A percentile compares a stretch with the other conserved stretches of the same genome.
Conservation (phyloP, 1,140 invertebrate genomes). For the Chymomyza costata region DNA sequence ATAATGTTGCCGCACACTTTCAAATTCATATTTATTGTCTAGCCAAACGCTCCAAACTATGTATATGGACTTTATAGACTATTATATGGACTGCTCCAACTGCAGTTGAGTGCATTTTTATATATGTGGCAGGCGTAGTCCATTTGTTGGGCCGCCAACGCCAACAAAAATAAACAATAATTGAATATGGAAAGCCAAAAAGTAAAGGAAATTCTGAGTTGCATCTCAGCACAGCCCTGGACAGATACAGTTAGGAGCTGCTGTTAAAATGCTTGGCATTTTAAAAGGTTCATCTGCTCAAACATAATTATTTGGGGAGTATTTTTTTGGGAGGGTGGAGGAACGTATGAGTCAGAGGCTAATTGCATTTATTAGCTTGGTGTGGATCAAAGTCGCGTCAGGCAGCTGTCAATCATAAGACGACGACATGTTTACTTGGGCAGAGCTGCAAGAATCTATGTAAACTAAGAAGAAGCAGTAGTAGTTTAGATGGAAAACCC, state of each 20-base stretch:
- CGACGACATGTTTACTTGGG: constrained; percentile 65
- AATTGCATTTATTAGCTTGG: constrained; percentile 69
- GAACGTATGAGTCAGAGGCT: constrained; percentile 40
- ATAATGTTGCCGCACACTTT: constrained; percentile 38
- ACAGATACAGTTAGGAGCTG: constrained; percentile 2
- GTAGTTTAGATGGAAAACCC: too few relatives aligned
- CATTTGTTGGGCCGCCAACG: constrained; percentile 48
- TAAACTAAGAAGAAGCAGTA: too few relatives aligned
- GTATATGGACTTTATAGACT: too few relatives aligned
- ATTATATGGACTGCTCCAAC: too few relatives aligned
- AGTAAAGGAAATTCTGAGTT: constrained; percentile 22
- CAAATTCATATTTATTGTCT: constrained; percentile 74
- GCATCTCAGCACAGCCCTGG: constrained; percentile 21
- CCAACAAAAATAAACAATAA: constrained; percentile 72
- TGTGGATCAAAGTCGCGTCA: constrained; percentile 6
- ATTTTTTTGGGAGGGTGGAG: constrained; percentile 51
- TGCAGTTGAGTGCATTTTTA: constrained; percentile 70
- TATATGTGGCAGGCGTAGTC: constrained; percentile 52
- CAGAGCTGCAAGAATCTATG: constrained; percentile 36
- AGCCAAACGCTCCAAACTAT: constrained; percentile 38
- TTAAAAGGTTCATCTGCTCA: constrained; percentile 54
- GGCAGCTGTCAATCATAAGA: constrained; percentile 67
- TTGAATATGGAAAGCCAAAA: constrained; percentile 37
- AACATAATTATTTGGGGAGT: background rate
- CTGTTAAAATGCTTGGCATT: constrained; percentile 64